A percentile compares a stretch with the other conserved stretches of the same genome.
phyloP scores from a whole-genome alignment of 2,888 invertebrate genomes.

The Geophilus truncorum region DNA sequence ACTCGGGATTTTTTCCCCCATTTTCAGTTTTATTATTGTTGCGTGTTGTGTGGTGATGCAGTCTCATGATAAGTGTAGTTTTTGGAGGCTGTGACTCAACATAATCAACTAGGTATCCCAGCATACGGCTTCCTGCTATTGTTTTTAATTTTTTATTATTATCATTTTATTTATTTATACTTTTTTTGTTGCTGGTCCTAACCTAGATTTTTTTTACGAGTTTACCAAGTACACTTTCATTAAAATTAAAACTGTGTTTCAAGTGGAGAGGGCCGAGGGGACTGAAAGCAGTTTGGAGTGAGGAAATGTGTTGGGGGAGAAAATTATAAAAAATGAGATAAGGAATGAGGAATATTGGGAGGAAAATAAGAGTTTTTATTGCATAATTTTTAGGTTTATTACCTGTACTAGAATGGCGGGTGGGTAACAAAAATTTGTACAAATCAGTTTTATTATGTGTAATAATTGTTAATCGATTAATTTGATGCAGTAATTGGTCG shows the following conservation, averaged over 20 bases:
- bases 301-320: neutral
- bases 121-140: neutral
- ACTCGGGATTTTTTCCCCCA: too few relatives aligned
- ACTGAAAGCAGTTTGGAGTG: neutral
- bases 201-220: neutral
- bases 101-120: neutral
- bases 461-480: too few relatives aligned
- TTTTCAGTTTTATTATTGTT: neutral
- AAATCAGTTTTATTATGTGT: too few relatives aligned
- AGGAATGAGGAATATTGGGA: too few relatives aligned
- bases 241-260: neutral
- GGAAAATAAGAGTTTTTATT: too few relatives aligned
- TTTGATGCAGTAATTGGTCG: too few relatives aligned
- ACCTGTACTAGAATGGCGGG: too few relatives aligned
- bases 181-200: neutral
- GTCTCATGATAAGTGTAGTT: neutral
- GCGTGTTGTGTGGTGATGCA: neutral
- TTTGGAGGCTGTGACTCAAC: neutral
- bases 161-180: neutral
- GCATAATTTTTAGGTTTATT: too few relatives aligned
- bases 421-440: too few relatives aligned
- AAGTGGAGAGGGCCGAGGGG: neutral
- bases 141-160: neutral
- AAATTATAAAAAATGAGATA: too few relatives aligned
- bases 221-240: neutral